A percentile compares a stretch with the other conserved stretches of the same genome.
Conservation (phyloP, 2,113 vertebrate genomes). For the Chaetodon auriga region DNA sequence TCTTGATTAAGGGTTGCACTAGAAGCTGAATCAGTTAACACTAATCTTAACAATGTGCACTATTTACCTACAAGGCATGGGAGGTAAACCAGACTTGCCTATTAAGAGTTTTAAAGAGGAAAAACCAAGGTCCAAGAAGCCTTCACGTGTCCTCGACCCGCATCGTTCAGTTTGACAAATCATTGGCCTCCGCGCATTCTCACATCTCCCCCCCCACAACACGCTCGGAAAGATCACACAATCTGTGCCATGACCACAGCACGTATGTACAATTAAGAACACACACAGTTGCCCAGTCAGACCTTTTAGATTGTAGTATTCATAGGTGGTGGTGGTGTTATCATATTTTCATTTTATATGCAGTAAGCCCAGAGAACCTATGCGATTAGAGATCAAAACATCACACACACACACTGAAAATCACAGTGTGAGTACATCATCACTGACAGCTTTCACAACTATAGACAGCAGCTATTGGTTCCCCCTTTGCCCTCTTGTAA, state of each 20-base stretch:
- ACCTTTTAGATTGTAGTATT: slow-evolving; percentile 56
- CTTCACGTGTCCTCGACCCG: slow-evolving; percentile 46
- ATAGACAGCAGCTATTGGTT: slow-evolving; percentile 67
- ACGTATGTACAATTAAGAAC: slow-evolving; percentile 38
- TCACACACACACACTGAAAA: slow-evolving; percentile 33
- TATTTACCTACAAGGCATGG: slow-evolving; percentile 77
- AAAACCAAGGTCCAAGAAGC: slow-evolving; percentile 56
- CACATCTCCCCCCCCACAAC: slow-evolving; percentile 41
- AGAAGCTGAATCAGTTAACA: slow-evolving; percentile 82
- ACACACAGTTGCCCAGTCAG: slow-evolving; percentile 43
- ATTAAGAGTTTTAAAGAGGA: slow-evolving; percentile 63
- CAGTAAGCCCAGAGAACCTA: slow-evolving; percentile 50
- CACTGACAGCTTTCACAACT: slow-evolving; percentile 33
- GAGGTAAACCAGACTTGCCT: slow-evolving; percentile 70
- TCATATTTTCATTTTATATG: slow-evolving; percentile 33
- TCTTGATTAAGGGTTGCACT: slow-evolving; percentile 81
- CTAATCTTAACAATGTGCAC: slow-evolving; percentile 83
- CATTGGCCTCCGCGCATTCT: slow-evolving; percentile 61
- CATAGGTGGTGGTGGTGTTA: slow-evolving; percentile 56
- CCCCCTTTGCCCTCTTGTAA: slow-evolving; percentile 63
- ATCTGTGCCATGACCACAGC: slow-evolving; percentile 60
- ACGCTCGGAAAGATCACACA: slow-evolving; percentile 26
- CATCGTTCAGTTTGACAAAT: slow-evolving; percentile 54
- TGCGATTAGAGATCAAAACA: slow-evolving; percentile 48
- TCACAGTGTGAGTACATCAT: slow-evolving; percentile 19